Evolutionary conservation across 2,113 vertebrate genomes (phyloP).

Genomic region (Leptocoma aspasia): DNA sequence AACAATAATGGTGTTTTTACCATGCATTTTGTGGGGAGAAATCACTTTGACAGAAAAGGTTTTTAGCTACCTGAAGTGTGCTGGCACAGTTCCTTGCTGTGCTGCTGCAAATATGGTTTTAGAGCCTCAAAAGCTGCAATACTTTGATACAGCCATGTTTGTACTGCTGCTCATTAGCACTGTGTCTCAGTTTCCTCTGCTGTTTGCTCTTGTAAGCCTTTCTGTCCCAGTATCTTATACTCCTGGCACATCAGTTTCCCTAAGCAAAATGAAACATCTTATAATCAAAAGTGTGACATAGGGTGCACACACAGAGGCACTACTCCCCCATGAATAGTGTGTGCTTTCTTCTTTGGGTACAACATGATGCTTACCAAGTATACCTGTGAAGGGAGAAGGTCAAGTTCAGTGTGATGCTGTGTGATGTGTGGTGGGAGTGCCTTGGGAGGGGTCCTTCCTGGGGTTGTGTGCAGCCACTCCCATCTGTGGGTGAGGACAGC

Average conservation of each 20-base stretch:
- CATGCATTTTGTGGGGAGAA: neutral
- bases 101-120: neutral
- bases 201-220: neutral
- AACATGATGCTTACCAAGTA: neutral
- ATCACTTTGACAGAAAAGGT: neutral
- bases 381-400: neutral
- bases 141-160: neutral
- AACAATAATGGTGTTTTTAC: neutral
- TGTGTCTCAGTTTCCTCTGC: fast-evolving
- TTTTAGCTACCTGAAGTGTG: neutral
- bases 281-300: neutral
- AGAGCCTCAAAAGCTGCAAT: neutral
- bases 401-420: neutral
- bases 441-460: neutral
- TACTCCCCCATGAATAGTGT: fast-evolving
- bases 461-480: neutral
- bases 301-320: fast-evolving
- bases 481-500: neutral
- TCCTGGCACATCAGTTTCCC: neutral
- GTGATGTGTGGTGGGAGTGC: neutral
- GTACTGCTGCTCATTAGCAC: neutral
- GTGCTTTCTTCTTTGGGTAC: neutral
- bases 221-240: neutral
- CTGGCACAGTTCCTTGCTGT: neutral
- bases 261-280: neutral